These are phyloP conservation scores for Luperina testacea DNA, from an alignment of 2,888 invertebrate species.

Conservation along the genomic window DNA sequence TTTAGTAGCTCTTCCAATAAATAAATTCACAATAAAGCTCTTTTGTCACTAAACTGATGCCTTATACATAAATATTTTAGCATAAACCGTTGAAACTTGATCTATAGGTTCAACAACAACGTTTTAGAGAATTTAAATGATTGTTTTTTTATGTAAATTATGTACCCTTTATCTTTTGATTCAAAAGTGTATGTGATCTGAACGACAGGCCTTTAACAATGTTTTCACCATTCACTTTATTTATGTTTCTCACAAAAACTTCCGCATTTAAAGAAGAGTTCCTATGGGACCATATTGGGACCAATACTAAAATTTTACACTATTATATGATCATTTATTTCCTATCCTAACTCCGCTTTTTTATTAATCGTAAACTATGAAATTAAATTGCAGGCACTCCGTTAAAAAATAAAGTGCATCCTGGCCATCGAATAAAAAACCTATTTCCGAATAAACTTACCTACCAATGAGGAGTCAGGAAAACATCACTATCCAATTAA, in stretches of 20 bases:
- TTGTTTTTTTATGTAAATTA: constrained; percentile 59
- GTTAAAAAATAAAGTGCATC: not conserved
- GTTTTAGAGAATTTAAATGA: constrained; percentile 21
- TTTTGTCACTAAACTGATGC: constrained; percentile 19
- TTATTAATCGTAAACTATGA: not conserved
- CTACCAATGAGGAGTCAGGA: constrained; percentile 56
- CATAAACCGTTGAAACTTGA: constrained; percentile 20
- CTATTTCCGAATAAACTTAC: constrained; percentile 54
- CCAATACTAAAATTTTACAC: not conserved
- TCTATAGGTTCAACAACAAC: constrained; percentile 24
- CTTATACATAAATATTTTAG: constrained; percentile 19
- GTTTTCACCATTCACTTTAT: constrained; percentile 21
- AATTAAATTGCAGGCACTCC: not conserved
- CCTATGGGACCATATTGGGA: not conserved
- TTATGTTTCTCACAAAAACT: not conserved
- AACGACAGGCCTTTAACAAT: constrained; percentile 29
- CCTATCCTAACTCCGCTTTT: not conserved
- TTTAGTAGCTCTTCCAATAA: not conserved
- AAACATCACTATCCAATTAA: constrained; percentile 57
- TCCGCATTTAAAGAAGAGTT: not conserved
- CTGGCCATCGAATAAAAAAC: not conserved
- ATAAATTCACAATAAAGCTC: not conserved
- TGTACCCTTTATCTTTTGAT: constrained; percentile 27
- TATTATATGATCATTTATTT: not conserved
- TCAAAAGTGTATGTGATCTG: constrained; percentile 32